Percentiles rank a stretch among this genome's conserved stretches.
Evolutionary conservation across 2,113 vertebrate species (phyloP).

Genomic region (Xiphias gladius): DNA sequence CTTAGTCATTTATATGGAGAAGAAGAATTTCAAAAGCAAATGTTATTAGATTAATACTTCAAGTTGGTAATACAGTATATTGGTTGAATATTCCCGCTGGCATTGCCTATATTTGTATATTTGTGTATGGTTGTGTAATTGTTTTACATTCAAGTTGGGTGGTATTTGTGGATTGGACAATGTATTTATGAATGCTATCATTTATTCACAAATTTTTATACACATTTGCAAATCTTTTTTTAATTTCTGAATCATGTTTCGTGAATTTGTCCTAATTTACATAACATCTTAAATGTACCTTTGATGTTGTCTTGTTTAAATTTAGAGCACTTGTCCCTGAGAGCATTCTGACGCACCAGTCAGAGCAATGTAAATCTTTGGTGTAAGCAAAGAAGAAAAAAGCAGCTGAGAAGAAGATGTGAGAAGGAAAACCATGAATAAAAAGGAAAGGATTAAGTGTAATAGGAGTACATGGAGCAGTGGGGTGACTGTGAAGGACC

Average conservation of each 20-base stretch:
- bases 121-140: too few relatives aligned
- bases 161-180: background rate
- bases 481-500: slow-evolving; percentile 8
- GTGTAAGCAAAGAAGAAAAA: background rate
- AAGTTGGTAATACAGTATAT: too few relatives aligned
- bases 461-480: slow-evolving; percentile 31
- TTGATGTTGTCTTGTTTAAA: background rate
- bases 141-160: background rate
- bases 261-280: too few relatives aligned
- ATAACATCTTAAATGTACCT: background rate
- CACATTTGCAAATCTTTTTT: background rate
- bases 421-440: background rate
- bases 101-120: too few relatives aligned
- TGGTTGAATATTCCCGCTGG: too few relatives aligned
- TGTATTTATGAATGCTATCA: background rate
- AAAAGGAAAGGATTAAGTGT: slow-evolving; percentile 1
- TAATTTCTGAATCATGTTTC: too few relatives aligned
- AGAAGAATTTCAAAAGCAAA: too few relatives aligned
- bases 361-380: background rate
- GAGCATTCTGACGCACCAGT: background rate
- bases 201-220: background rate
- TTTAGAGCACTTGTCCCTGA: background rate
- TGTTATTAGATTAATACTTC: too few relatives aligned
- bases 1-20: too few relatives aligned
- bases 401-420: background rate